Conservation (phyloP, 2,797 vertebrate genomes). For the Darevskia mixta region DNA sequence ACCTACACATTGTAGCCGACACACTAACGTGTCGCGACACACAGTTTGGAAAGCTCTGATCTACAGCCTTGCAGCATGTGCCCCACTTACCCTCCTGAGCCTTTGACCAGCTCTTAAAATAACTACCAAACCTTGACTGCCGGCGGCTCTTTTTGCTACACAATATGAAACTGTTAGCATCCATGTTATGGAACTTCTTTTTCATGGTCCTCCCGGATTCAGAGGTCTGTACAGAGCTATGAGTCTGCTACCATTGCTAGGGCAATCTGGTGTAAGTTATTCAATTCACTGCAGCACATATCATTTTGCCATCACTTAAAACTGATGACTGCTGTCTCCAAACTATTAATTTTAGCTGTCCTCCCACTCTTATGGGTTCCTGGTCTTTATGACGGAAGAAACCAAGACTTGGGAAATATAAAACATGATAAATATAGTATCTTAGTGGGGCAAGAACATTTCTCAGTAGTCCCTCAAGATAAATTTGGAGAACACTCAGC, state of each 20-base stretch:
- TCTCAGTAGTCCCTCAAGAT: slow-evolving; percentile 45
- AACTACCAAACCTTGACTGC: neutral
- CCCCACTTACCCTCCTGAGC: neutral
- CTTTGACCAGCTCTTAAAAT: neutral
- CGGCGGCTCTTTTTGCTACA: neutral
- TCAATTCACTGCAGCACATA: slow-evolving; percentile 52
- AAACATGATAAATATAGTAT: slow-evolving; percentile 49
- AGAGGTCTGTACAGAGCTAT: neutral
- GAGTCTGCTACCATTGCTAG: slow-evolving; percentile 18
- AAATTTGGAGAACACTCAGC: slow-evolving; percentile 35
- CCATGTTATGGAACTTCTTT: neutral
- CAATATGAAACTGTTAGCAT: neutral
- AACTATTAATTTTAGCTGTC: slow-evolving; percentile 69
- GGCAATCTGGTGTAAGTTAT: slow-evolving; percentile 41
- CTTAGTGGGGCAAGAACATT: slow-evolving; percentile 61
- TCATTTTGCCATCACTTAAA: slow-evolving; percentile 57
- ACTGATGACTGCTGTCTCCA: slow-evolving; percentile 48
- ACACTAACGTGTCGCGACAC: too few species aligned
- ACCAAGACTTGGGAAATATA: slow-evolving; percentile 56
- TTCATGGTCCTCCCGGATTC: neutral
- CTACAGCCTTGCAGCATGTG: neutral
- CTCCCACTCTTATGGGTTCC: slow-evolving; percentile 65
- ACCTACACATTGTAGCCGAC: too few species aligned
- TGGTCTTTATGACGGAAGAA: slow-evolving; percentile 58
- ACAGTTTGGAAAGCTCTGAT: too few species aligned